A percentile compares a stretch with the other conserved stretches of the same genome.
These are phyloP conservation scores for Drosophila falleni DNA, from an alignment of 2,888 invertebrate genomes.

Conservation along the genomic window DNA sequence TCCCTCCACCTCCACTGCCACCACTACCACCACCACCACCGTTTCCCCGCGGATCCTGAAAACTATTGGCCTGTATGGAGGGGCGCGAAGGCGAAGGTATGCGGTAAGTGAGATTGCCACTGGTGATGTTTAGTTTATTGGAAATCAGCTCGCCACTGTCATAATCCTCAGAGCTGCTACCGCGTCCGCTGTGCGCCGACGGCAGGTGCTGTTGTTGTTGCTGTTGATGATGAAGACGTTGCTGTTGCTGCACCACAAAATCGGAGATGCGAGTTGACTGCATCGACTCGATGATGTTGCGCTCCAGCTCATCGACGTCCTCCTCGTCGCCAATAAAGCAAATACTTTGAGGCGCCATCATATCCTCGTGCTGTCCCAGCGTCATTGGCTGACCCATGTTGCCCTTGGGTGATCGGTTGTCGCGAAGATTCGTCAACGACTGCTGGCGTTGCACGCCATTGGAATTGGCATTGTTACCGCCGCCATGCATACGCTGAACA, in stretches of 20 bases:
- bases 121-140: conserved; percentile 91
- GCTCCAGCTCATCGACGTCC: conserved; percentile 86
- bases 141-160: conserved; percentile 76
- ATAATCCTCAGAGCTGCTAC: conserved; percentile 87
- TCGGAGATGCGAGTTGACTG: conserved; percentile 80
- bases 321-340: conserved; percentile 93
- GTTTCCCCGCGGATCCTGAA: conserved; percentile 87
- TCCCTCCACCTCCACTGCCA: conserved; percentile 5
- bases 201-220: conserved; percentile 59
- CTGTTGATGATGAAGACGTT: conserved; percentile 54
- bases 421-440: conserved; percentile 79
- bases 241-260: conserved; percentile 67
- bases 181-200: conserved; percentile 85
- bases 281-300: conserved; percentile 84
- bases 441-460: conserved; percentile 80
- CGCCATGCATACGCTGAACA: conserved; percentile 75
- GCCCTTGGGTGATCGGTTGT: conserved; percentile 76
- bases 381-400: conserved; percentile 42
- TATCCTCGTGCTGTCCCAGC: conserved; percentile 89
- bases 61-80: conserved; percentile 89
- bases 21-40: conserved; percentile 31
- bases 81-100: conserved; percentile 95
- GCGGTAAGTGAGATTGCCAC: conserved; percentile 94
- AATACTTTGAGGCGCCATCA: conserved; percentile 97
- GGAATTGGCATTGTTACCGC: conserved; percentile 53